These are phyloP conservation scores for Clistopyga incitator DNA, from an alignment of 2,888 invertebrate genomes.

Conservation along the genomic window DNA sequence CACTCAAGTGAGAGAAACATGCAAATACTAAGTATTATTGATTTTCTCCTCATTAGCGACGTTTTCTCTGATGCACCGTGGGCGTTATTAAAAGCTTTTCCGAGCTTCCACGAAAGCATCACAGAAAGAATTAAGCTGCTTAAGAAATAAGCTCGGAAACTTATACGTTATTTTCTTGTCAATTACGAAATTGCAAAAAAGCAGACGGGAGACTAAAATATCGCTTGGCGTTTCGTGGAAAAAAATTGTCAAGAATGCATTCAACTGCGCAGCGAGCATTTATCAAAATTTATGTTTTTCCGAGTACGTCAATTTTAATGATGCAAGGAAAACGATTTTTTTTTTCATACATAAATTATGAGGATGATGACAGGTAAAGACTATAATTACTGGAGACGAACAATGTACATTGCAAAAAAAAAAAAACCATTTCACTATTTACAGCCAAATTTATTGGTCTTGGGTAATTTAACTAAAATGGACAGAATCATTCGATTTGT, in stretches of 20 bases:
- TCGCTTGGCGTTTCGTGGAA: background rate
- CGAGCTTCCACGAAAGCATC: background rate
- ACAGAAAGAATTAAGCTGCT: background rate
- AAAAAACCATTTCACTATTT: background rate
- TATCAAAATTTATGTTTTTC: background rate
- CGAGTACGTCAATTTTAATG: background rate
- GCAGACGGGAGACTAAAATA: background rate
- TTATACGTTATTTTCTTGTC: background rate
- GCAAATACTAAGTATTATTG: background rate
- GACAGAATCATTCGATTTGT: too few species aligned
- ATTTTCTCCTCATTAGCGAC: constrained; percentile 9
- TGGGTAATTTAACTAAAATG: too few species aligned
- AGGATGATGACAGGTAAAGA: background rate
- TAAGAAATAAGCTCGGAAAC: background rate
- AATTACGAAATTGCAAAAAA: background rate
- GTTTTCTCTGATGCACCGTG: background rate
- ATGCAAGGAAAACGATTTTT: background rate
- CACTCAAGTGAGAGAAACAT: background rate
- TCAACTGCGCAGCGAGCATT: background rate
- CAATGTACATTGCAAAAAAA: background rate
- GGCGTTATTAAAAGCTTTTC: background rate
- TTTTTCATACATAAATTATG: background rate
- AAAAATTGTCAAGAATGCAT: constrained; percentile 6
- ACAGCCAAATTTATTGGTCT: background rate
- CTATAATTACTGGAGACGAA: background rate